phyloP scores from a whole-genome alignment of 2,113 vertebrate genomes.

The Eclectus roratus region DNA sequence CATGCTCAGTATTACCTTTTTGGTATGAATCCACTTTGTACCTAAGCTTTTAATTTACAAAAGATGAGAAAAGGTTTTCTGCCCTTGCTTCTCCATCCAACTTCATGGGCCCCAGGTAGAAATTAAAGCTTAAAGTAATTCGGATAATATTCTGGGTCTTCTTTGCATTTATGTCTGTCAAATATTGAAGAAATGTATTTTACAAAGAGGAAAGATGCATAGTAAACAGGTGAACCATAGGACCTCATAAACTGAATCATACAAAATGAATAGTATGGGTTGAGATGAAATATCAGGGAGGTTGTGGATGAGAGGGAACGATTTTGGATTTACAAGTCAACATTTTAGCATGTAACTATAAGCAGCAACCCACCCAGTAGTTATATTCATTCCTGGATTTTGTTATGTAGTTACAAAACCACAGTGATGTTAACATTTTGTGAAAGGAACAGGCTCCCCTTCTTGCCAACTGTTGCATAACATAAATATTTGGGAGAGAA shows the following conservation, averaged over 20 bases:
- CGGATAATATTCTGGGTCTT: background rate
- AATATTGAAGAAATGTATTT: background rate
- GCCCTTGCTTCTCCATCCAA: background rate
- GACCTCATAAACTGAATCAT: background rate
- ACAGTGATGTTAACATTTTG: background rate
- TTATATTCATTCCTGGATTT: background rate
- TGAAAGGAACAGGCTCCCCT: background rate
- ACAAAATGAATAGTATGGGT: background rate
- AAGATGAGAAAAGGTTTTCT: background rate
- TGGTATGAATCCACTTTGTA: background rate
- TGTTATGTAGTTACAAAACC: background rate
- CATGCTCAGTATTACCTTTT: background rate
- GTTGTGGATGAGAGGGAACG: background rate
- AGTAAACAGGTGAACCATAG: background rate
- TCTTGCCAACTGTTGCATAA: background rate
- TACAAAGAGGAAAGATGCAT: background rate
- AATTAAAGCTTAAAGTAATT: background rate
- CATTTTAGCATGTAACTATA: background rate
- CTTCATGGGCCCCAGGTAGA: background rate
- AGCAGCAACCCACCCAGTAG: background rate
- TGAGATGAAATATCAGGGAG: background rate
- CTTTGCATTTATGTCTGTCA: background rate
- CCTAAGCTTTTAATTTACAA: background rate
- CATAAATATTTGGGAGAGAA: background rate
- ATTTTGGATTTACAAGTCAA: background rate